These are phyloP conservation scores for Baryphthengus martii DNA, from an alignment of 2,113 vertebrate species.

Conservation along the genomic window DNA sequence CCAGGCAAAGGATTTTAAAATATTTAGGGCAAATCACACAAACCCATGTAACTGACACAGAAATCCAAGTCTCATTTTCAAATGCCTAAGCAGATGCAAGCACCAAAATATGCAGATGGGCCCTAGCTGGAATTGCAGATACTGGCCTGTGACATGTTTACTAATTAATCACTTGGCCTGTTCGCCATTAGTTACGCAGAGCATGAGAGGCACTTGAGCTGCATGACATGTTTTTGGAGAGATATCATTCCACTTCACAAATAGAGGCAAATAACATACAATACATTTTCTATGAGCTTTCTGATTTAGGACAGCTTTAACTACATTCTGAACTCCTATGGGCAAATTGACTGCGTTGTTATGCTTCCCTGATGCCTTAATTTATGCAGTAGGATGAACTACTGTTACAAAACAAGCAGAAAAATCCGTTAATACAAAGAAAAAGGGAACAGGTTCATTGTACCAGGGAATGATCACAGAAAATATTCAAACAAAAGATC, in stretches of 20 bases:
- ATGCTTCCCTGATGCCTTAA: background rate
- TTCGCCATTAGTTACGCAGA: background rate
- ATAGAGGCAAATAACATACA: background rate
- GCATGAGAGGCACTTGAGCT: background rate
- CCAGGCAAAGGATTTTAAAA: background rate
- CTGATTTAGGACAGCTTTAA: background rate
- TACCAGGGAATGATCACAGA: background rate
- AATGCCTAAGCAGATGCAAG: background rate
- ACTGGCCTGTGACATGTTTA: background rate
- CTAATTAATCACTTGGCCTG: background rate
- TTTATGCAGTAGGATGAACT: background rate
- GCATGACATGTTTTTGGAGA: background rate
- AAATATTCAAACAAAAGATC: background rate
- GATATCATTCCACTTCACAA: background rate
- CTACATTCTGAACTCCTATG: background rate
- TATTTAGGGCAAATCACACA: background rate
- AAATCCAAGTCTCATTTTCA: background rate
- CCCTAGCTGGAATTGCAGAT: background rate
- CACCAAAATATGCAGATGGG: background rate
- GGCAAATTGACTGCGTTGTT: background rate
- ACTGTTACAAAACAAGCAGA: background rate
- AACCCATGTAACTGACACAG: background rate
- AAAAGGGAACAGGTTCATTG: background rate
- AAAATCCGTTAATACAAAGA: background rate
- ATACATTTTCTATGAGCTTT: background rate